A percentile compares a stretch with the other conserved stretches of the same genome.
Conservation (phyloP, 2,888 invertebrate genomes). For the Nebria salina region DNA sequence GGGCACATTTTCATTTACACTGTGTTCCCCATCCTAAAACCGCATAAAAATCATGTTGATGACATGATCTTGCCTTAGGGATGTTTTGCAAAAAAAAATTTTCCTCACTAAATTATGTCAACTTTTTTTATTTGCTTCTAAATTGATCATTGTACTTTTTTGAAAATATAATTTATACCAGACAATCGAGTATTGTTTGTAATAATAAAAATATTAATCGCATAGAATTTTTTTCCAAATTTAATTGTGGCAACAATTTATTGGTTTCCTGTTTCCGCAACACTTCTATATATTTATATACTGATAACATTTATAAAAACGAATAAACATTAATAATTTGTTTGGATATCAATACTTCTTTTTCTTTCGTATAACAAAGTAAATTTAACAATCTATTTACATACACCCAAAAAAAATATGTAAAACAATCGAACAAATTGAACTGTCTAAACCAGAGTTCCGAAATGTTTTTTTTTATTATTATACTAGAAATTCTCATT, state of each 20-base stretch:
- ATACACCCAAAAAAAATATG: conserved; percentile 1
- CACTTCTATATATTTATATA: background rate
- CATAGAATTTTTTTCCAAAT: background rate
- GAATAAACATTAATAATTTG: background rate
- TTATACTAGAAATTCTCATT: conserved; percentile 42
- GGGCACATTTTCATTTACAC: conserved; percentile 12
- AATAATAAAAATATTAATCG: background rate
- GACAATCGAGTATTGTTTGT: background rate
- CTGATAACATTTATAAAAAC: background rate
- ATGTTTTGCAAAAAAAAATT: background rate
- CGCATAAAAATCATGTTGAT: conserved; percentile 17
- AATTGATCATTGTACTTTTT: background rate
- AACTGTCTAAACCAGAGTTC: conserved; percentile 35
- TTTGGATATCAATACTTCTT: too few species aligned
- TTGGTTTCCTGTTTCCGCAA: conserved; percentile 16
- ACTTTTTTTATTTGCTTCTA: background rate
- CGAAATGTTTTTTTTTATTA: conserved; percentile 25
- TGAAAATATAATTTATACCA: background rate
- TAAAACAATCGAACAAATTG: conserved; percentile 31
- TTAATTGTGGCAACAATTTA: background rate
- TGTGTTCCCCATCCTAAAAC: conserved; percentile 3
- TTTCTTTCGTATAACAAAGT: background rate
- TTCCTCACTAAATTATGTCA: background rate
- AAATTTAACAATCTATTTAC: background rate
- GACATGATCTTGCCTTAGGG: conserved; percentile 9